These are phyloP conservation scores for Apotomis turbidana DNA, from an alignment of 2,888 invertebrate genomes.

Conservation along the genomic window DNA sequence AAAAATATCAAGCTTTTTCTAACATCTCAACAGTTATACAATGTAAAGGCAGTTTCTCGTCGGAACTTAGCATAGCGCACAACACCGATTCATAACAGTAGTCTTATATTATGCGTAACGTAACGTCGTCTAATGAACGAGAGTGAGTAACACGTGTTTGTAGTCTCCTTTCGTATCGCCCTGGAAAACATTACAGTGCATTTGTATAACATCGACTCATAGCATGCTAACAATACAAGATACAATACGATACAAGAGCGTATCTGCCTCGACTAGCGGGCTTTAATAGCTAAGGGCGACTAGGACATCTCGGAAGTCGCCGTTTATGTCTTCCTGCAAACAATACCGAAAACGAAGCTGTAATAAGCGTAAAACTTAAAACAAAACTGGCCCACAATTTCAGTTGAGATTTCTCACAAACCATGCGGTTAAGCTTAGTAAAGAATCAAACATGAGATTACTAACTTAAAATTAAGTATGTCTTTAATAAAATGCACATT, in stretches of 20 bases:
- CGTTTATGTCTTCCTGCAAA: constrained; percentile 87
- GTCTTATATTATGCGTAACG: constrained; percentile 66
- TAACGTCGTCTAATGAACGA: constrained; percentile 71
- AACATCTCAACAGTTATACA: constrained; percentile 75
- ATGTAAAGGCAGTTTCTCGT: constrained; percentile 74
- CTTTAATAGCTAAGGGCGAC: constrained; percentile 82
- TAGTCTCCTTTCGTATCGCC: constrained; percentile 89
- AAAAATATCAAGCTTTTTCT: constrained; percentile 80
- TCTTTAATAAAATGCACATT: constrained; percentile 67
- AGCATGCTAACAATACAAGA: constrained; percentile 56
- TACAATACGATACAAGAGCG: constrained; percentile 48
- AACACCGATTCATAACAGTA: constrained; percentile 51
- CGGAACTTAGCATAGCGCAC: constrained; percentile 59
- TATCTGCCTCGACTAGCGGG: constrained; percentile 61
- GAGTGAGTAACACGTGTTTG: constrained; percentile 85
- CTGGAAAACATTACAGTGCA: constrained; percentile 83
- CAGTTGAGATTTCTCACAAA: constrained; percentile 56
- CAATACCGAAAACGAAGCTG: constrained; percentile 70
- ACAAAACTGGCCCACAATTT: constrained; percentile 78
- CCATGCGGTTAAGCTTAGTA: constrained; percentile 65
- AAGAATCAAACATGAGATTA: constrained; percentile 49
- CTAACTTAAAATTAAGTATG: constrained; percentile 56
- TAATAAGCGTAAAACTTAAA: constrained; percentile 48
- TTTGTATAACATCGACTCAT: constrained; percentile 51
- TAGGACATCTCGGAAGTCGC: constrained; percentile 87